These are phyloP conservation scores for Eristalis arbustorum DNA, from an alignment of 2,888 invertebrate genomes.

Conservation along the genomic window DNA sequence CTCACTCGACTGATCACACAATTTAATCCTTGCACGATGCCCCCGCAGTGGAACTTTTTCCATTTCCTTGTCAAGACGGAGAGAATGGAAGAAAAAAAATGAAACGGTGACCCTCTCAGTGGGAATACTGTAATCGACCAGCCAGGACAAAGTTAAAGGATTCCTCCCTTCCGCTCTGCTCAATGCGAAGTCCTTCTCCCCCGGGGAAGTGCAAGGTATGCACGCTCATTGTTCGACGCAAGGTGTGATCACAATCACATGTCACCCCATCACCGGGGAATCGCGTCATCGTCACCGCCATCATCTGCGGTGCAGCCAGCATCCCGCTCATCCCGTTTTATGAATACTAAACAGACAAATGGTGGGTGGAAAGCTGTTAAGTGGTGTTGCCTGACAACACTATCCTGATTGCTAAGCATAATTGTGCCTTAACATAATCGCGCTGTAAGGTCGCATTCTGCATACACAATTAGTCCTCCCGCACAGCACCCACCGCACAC, in stretches of 20 bases:
- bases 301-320: constrained; percentile 27
- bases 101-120: background rate
- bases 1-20: constrained; percentile 13
- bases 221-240: constrained; percentile 20
- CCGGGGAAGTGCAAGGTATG: background rate
- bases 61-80: background rate
- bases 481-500: background rate
- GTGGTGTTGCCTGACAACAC: background rate
- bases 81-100: background rate
- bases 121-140: background rate
- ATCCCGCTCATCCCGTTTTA: constrained; percentile 34
- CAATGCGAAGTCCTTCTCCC: constrained; percentile 1
- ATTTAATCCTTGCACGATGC: background rate
- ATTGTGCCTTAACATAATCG: constrained; percentile 61
- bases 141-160: constrained; percentile 22
- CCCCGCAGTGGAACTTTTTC: constrained; percentile 6
- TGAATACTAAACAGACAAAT: constrained; percentile 52
- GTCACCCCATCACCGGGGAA: constrained; percentile 43
- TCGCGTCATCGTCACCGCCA: constrained; percentile 12
- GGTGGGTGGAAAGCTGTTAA: background rate
- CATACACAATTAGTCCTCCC: constrained; percentile 64
- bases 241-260: constrained; percentile 65
- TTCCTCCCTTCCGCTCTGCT: background rate
- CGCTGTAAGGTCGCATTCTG: constrained; percentile 41
- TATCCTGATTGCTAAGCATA: constrained; percentile 62